A percentile compares a stretch with the other conserved stretches of the same genome.
Conservation (phyloP, 2,797 vertebrate genomes). For the Xyrichtys novacula region DNA sequence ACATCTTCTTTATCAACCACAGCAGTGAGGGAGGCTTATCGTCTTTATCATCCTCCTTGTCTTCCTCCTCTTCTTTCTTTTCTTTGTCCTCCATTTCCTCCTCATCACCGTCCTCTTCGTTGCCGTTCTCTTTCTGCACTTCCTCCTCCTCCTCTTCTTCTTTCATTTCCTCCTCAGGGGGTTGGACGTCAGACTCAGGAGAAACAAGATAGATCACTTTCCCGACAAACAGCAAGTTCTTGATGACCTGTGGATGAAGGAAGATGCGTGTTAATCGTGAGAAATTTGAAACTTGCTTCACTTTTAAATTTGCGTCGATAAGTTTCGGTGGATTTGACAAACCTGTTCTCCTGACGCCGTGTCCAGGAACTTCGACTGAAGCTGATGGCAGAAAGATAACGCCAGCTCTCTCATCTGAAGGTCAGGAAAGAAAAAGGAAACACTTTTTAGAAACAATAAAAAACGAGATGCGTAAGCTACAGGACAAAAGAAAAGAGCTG, state of each 20-base stretch:
- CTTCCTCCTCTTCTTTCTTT: slow-evolving; percentile 48
- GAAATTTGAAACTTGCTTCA: neutral
- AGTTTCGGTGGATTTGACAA: slow-evolving; percentile 2
- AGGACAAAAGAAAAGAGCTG: neutral
- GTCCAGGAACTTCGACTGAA: slow-evolving; percentile 95
- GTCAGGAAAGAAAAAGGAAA: neutral
- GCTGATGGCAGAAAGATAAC: slow-evolving; percentile 91
- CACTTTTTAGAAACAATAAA: neutral
- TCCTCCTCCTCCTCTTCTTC: slow-evolving; percentile 29
- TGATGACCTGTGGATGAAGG: slow-evolving; percentile 87
- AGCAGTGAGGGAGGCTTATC: slow-evolving; percentile 86
- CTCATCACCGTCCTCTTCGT: slow-evolving; percentile 17
- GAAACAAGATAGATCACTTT: slow-evolving; percentile 93
- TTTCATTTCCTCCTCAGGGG: slow-evolving; percentile 33
- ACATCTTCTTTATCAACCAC: slow-evolving; percentile 94
- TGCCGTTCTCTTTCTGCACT: slow-evolving; percentile 26
- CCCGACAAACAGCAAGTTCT: slow-evolving; percentile 95
- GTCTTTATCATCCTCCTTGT: slow-evolving; percentile 71
- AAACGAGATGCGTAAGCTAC: rapidly evolving
- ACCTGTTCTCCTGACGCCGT: slow-evolving; percentile 94
- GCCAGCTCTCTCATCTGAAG: slow-evolving; percentile 91
- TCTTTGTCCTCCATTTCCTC: slow-evolving; percentile 22
- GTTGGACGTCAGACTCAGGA: slow-evolving; percentile 78
- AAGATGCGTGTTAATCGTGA: neutral
- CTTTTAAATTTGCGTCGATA: neutral